phyloP scores from a whole-genome alignment of 2,888 invertebrate genomes.

The Oasisia sp. region DNA sequence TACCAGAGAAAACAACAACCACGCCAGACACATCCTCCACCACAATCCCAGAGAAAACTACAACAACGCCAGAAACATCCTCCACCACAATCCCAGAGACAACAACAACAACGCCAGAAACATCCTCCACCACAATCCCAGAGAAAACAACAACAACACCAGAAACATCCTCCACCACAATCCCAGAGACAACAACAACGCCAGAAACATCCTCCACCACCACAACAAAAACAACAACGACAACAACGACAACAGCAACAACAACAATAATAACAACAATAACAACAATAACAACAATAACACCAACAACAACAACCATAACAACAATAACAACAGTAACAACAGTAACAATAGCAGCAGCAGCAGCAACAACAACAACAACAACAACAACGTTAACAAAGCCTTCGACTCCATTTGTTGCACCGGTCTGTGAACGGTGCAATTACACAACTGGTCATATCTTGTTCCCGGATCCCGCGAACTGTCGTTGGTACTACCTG shows the following conservation, averaged over 20 bases:
- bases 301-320: too few relatives aligned
- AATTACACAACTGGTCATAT: not conserved
- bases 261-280: not conserved
- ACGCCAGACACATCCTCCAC: too few relatives aligned
- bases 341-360: too few relatives aligned
- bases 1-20: too few relatives aligned
- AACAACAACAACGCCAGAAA: not conserved
- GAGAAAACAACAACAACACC: not conserved
- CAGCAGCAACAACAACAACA: too few relatives aligned
- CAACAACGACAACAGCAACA: not conserved
- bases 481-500: not conserved
- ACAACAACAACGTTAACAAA: not conserved
- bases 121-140: not conserved
- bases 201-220: not conserved
- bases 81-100: not conserved
- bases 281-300: too few relatives aligned
- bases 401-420: not conserved
- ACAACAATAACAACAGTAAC: too few relatives aligned
- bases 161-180: not conserved
- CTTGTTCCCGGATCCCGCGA: not conserved
- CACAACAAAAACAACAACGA: not conserved
- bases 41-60: not conserved
- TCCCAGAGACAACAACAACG: not conserved
- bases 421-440: not conserved
- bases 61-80: too few relatives aligned